Base-by-base conservation (phyloP, 2,113 vertebrate genomes). In the Cavia porcellus region DNA sequence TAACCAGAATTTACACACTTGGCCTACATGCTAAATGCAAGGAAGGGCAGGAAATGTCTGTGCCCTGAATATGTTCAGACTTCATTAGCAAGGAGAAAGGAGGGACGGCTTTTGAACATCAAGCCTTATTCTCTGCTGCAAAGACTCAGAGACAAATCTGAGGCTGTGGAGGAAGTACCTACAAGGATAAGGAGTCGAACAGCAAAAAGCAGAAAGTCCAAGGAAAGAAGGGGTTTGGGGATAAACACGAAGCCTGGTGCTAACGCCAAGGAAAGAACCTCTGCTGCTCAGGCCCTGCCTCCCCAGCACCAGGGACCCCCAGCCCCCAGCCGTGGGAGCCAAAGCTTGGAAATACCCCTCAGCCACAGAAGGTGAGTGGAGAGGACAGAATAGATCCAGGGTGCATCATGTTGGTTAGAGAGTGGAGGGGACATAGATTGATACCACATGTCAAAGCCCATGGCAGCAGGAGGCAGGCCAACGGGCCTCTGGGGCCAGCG, bases 51-150 rank as follows among this genome's bases (percentile, higher is more conserved):
- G 32, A 86, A 55, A 86, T 28, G 25, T n/a, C 70, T 89, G 59
- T 9, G 7, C 45, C 14, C 72, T 52, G 79, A 88, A 70, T 77
- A 77, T 59, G 75, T 28, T 94, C 72, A 52, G 64, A 82, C 70
- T 62, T 66, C 83, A 50, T 72, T 62, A 89, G 30, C 81, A n/a
- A 55, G 38, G 42, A 93, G 85, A 87, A 83, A 84, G 80, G 47
- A 81, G 47, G 12, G 45, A 77, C 35, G 42, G 20, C 24, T 89
- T 38, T 3, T 57, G 28, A 79, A 81, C 55, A 70, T 8, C 10
- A 70, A 32, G 10, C 38, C 50, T 52, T 52, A 81, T 70, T 47
- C 70, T 90, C 81, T 32, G 32, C 50, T 64, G 24, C 52, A 75
- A n/a, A 77, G 64, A 90, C 70, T 32, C 42, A 30, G 70, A 59